Percentiles rank a stretch among this genome's conserved stretches.
phyloP scores from a whole-genome alignment of 2,888 invertebrate species.

The Tetanocera ferruginea region DNA sequence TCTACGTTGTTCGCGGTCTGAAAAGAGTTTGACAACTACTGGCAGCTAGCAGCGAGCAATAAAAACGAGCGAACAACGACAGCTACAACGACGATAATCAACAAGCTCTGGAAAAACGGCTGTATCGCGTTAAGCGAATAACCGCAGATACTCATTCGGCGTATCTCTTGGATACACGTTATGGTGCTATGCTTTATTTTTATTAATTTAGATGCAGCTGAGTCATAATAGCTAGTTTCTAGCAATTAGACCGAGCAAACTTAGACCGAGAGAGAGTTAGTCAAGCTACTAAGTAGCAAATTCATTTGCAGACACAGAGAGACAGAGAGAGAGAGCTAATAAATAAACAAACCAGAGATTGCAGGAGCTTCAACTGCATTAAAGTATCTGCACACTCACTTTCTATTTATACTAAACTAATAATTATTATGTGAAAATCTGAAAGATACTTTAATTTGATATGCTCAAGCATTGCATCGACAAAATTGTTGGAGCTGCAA shows the following conservation, averaged over 20 bases:
- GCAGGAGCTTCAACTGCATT: not conserved
- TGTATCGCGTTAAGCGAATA: not conserved
- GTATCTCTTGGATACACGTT: slow-evolving; percentile 15
- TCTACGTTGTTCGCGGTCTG: slow-evolving; percentile 51
- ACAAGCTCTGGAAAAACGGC: not conserved
- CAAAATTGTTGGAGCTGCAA: not conserved
- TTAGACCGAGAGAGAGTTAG: slow-evolving; percentile 4
- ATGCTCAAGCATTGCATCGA: not conserved
- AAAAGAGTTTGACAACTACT: slow-evolving; percentile 55
- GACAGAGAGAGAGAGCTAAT: slow-evolving; percentile 5
- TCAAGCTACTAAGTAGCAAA: slow-evolving; percentile 23
- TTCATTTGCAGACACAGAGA: not conserved
- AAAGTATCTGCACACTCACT: slow-evolving; percentile 21
- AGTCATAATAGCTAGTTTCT: slow-evolving; percentile 22
- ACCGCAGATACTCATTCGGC: not conserved
- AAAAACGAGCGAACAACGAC: slow-evolving; percentile 37
- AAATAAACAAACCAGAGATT: slow-evolving; percentile 4
- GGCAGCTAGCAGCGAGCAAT: slow-evolving; percentile 17
- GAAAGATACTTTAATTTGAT: not conserved
- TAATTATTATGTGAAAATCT: not conserved
- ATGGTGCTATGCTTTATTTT: not conserved
- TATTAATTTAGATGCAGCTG: not conserved
- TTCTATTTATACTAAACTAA: slow-evolving; percentile 30
- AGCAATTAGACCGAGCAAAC: not conserved
- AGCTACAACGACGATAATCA: slow-evolving; percentile 25